phyloP scores from a whole-genome alignment of 1,140 invertebrate genomes.

The Aphaenogaster ashmeadi region DNA sequence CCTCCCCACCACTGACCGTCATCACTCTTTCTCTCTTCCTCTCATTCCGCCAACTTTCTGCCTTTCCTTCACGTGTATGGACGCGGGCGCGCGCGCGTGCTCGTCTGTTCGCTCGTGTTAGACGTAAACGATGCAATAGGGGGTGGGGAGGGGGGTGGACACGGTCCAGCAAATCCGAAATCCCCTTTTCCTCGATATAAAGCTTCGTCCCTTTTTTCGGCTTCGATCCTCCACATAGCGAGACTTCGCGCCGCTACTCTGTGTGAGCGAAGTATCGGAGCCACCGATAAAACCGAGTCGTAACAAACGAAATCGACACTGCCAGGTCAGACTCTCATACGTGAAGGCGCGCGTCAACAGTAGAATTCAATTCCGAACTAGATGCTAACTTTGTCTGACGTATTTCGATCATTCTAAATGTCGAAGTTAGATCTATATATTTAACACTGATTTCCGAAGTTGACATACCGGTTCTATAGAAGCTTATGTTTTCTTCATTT shows the following conservation, averaged over 20 bases:
- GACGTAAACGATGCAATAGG: slow-evolving; percentile 79
- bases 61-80: slow-evolving; percentile 56
- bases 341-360: slow-evolving; percentile 11
- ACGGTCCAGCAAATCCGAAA: slow-evolving; percentile 80
- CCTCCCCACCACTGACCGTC: slow-evolving; percentile 58
- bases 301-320: slow-evolving; percentile 67
- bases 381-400: background rate
- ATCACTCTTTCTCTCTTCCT: slow-evolving; percentile 68
- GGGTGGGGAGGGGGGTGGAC: slow-evolving; percentile 70
- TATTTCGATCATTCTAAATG: slow-evolving; percentile 29
- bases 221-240: slow-evolving; percentile 66
- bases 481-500: background rate
- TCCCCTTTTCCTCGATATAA: slow-evolving; percentile 78
- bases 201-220: slow-evolving; percentile 73
- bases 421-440: slow-evolving; percentile 10
- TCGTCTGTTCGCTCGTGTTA: slow-evolving; percentile 75
- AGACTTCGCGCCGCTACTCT: slow-evolving; percentile 74
- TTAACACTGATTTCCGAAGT: background rate
- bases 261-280: slow-evolving; percentile 69
- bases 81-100: slow-evolving; percentile 49
- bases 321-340: slow-evolving; percentile 47
- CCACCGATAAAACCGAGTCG: slow-evolving; percentile 63
- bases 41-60: slow-evolving; percentile 60
- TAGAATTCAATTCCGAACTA: slow-evolving; percentile 39
- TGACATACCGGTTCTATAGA: background rate